Evolutionary conservation across 2,113 vertebrate genomes (phyloP).

Genomic region (Cryptotis parvus): DNA sequence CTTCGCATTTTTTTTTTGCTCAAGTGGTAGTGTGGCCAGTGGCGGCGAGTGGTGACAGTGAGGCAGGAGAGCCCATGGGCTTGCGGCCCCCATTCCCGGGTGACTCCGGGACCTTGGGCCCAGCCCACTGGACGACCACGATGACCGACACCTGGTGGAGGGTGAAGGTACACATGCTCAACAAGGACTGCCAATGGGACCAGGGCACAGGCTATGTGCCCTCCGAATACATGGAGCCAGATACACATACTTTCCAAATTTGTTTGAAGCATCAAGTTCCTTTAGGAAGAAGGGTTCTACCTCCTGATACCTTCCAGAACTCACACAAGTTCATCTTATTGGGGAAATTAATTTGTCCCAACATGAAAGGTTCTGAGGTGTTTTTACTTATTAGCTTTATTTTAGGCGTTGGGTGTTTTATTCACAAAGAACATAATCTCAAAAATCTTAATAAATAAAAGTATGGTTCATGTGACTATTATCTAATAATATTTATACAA

Average conservation of each 20-base stretch:
- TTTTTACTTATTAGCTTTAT: neutral
- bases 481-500: neutral
- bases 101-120: no score
- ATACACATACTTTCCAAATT: neutral
- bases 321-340: neutral
- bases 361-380: neutral
- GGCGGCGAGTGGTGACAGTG: no score
- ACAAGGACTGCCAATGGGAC: fast-evolving
- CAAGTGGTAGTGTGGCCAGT: no score
- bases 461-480: neutral
- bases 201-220: fast-evolving
- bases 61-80: no score
- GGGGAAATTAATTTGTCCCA: neutral
- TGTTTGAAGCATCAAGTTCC: neutral
- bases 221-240: no score
- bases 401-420: neutral
- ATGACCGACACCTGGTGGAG: no score
- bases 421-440: neutral
- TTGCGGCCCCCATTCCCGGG: no score
- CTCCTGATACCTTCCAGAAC: neutral
- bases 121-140: no score
- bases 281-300: neutral
- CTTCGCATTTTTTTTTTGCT: no score
- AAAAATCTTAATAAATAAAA: neutral
- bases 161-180: neutral